Percentiles rank a stretch among this genome's conserved stretches.
These are phyloP conservation scores for Ditylenchus dipsaci DNA, from an alignment of 1,140 invertebrate species.

Conservation along the genomic window DNA sequence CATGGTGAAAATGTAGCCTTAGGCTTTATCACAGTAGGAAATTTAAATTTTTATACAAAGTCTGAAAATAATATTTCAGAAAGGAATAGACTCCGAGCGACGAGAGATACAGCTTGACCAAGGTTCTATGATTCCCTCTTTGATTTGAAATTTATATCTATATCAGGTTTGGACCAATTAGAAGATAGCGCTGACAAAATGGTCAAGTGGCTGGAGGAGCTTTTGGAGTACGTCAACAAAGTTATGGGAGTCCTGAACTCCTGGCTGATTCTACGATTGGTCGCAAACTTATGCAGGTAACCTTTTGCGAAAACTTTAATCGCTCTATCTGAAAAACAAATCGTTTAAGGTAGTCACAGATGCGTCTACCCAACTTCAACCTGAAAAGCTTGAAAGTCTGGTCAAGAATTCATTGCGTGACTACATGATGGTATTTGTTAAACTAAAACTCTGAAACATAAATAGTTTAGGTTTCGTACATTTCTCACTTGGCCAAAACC, in stretches of 20 bases:
- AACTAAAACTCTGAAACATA: too few relatives aligned
- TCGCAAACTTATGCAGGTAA: slow-evolving; percentile 47
- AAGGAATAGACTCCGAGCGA: slow-evolving; percentile 42
- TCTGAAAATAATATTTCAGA: slow-evolving; percentile 28
- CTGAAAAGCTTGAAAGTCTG: slow-evolving; percentile 49
- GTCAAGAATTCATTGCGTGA: slow-evolving; percentile 53
- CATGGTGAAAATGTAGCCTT: slow-evolving; percentile 50
- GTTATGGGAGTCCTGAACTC: slow-evolving; percentile 39
- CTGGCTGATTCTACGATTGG: slow-evolving; percentile 45
- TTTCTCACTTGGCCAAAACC: slow-evolving; percentile 52
- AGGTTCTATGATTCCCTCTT: slow-evolving; percentile 3
- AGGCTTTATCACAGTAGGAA: slow-evolving; percentile 29
- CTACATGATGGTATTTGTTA: slow-evolving; percentile 43
- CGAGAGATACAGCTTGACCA: slow-evolving; percentile 44
- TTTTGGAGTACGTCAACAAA: slow-evolving; percentile 48
- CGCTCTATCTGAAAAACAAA: neutral
- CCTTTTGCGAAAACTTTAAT: neutral
- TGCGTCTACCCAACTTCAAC: slow-evolving; percentile 49
- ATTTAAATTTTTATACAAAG: neutral
- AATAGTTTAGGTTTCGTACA: slow-evolving; percentile 48
- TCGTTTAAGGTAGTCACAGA: slow-evolving; percentile 41
- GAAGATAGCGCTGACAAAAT: slow-evolving; percentile 39
- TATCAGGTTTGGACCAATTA: slow-evolving; percentile 34
- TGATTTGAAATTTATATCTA: neutral
- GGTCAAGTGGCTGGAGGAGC: slow-evolving; percentile 46